Conservation (phyloP, 2,888 invertebrate genomes). For the Pseudanteris insignis region DNA sequence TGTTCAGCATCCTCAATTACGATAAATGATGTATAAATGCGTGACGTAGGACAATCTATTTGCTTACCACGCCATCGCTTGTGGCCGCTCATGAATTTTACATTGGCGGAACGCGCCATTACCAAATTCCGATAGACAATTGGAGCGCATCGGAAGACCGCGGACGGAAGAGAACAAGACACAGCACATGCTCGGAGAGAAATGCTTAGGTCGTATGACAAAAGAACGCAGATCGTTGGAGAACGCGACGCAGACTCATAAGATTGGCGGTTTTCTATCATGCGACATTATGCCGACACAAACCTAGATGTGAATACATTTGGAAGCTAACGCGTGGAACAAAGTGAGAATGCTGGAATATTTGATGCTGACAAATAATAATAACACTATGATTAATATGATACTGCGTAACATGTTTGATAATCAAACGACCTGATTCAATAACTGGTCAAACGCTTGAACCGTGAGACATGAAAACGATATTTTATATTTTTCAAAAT, state of each 20-base stretch:
- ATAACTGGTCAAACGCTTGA: no score
- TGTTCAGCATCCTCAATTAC: no score
- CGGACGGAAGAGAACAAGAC: constrained; percentile 24
- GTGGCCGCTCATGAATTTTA: constrained; percentile 54
- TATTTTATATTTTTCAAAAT: no score
- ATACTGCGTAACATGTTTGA: no score
- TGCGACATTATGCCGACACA: constrained; percentile 1
- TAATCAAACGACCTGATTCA: no score
- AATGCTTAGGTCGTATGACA: constrained; percentile 2
- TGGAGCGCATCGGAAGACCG: constrained; percentile 42
- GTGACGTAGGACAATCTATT: constrained; percentile 42
- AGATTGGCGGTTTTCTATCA: constrained; percentile 18
- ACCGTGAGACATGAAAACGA: no score
- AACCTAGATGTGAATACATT: no score
- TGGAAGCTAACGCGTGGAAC: no score
- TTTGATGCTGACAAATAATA: no score
- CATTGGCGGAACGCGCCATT: constrained; percentile 52
- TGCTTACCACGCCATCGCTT: constrained; percentile 48
- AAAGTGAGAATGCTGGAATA: no score
- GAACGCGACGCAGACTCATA: constrained; percentile 45
- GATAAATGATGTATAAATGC: constrained; percentile 36
- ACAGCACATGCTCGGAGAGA: constrained; percentile 22
- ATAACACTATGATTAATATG: no score
- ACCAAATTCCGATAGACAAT: constrained; percentile 57
- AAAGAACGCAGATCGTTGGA: constrained; percentile 17